Base-by-base conservation (phyloP, 2,888 invertebrate species). In the Mythimna loreyi region DNA sequence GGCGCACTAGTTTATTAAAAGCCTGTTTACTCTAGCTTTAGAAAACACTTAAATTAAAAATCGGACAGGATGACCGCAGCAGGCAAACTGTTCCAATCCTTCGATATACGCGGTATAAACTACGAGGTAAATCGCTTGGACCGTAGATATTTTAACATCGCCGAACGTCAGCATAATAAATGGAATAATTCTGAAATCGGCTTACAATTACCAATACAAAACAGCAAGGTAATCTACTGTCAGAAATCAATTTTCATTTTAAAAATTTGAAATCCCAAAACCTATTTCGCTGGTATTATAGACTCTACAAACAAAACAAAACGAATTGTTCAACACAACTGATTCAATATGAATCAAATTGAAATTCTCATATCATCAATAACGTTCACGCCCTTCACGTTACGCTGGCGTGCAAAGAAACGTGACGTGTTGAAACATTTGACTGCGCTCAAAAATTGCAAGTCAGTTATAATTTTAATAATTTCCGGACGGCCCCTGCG, bases 401-500 rank as follows among this genome's bases (percentile, higher is more conserved):
- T 7, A 52, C 60, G 55, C 68, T 52, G 36, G 45, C 57, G 64
- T 53, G 71, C 55, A 56, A 74, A 64, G 71, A 73, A 78, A 71
- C 71, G 53, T 62, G 78, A 78, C 72, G 67, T 63, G 64, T 78
- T 63, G 66, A 74, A 82, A 75, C 73, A 69, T 79, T 75, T 74
- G 69, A 60, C 58, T 63, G 67, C 57, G 62, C 65, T 72, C 67
- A 71, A 81, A 75, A 82, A 78, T 78, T 73, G 82, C 82, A 84
- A 85, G 85, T 81, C 82, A 83, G 78, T 85, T 80, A 82, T 84
- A 82, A 87, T 86, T 88, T 83, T 86, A 86, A 86, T 87, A 86
- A 86, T 87, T 83, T 84, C 84, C 84, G 72, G 81, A 75, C 78
- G 63, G 21, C 50, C 70, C 62, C 68, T 40, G 74, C 72, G 71